Evolutionary conservation across 2,113 vertebrate genomes (phyloP), one percentile per base, ranked within the genome.

Genomic region (Nannospalax galili): DNA sequence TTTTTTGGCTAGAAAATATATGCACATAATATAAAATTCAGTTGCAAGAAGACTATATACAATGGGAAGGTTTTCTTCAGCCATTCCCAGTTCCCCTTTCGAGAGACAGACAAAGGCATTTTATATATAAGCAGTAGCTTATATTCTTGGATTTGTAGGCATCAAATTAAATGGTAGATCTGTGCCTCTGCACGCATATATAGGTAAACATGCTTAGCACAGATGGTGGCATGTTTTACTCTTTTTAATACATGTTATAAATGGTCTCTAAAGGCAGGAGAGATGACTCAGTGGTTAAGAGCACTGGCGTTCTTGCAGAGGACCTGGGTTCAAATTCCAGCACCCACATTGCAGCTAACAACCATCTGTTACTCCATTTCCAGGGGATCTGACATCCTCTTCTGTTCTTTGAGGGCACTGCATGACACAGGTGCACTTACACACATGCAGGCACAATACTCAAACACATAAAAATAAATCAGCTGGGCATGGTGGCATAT

Each of bases 1-100:
- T 86, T 92, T 67, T 91, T 96, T 92, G 8, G 84, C 90, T 92
- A 81, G 62, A 56, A 93, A 79, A 30, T 82, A 24, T 20, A 48
- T 88, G 62, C n/a, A 84, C 28, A 58, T 56, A 30, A 7, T 92
- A 77, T 89, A 92, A 73, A 88, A 87, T 78, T 81, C 48, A 95
- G 7, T 74, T 73, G 75, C 32, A 84, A 94, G 62, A 72, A 35
- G 6, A 94, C 37, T 45, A 72, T 48, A 52, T 37, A 75, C 56
- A 93, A 74, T n/a, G 81, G 65, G 62, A 89, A 75, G 11, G 26
- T 42, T 95, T 93, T 79, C n/a, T 90, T 81, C 78, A 81, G 0
- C 24, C 28, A 5, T 56, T 62, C 20, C 6, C 40, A 64, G 64
- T 56, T 80, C 45, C 65, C 11, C n/a, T n/a, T 86, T 56, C 67